Conservation (phyloP, 1,140 invertebrate genomes). For the Colletes gigas region DNA sequence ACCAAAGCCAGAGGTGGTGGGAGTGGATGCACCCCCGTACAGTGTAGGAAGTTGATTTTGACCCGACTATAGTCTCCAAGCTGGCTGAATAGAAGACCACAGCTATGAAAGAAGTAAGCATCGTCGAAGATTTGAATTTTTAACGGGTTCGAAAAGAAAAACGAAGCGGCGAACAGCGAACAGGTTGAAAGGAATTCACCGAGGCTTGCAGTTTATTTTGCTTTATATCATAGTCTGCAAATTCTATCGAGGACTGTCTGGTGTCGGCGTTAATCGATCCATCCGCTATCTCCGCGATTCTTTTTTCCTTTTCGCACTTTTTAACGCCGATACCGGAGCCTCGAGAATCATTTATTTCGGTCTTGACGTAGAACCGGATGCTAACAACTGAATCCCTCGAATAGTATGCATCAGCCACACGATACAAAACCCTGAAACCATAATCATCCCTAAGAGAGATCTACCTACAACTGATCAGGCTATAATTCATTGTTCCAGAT, state of each 20-base stretch:
- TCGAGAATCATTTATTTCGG: background rate
- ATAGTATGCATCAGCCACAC: background rate
- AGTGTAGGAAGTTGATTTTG: background rate
- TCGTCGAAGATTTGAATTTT: background rate
- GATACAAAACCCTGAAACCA: background rate
- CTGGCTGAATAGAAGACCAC: too few species aligned
- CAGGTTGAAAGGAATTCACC: background rate
- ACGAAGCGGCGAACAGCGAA: background rate
- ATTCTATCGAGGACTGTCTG: background rate
- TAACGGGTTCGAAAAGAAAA: background rate
- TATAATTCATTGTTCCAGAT: slow-evolving; percentile 10
- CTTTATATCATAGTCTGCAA: background rate
- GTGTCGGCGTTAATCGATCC: background rate
- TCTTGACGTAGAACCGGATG: background rate
- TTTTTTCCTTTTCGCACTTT: background rate
- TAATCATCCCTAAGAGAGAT: slow-evolving; percentile 5
- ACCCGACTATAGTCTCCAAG: too few species aligned
- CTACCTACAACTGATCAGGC: background rate
- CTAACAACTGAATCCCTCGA: background rate
- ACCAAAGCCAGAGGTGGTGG: too few species aligned
- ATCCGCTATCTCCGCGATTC: background rate
- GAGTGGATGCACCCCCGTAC: too few species aligned
- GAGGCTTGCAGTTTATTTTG: background rate
- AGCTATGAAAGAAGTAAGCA: background rate
- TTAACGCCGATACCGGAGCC: background rate